phyloP scores from a whole-genome alignment of 1,140 invertebrate genomes.

The Papilio helenus region DNA sequence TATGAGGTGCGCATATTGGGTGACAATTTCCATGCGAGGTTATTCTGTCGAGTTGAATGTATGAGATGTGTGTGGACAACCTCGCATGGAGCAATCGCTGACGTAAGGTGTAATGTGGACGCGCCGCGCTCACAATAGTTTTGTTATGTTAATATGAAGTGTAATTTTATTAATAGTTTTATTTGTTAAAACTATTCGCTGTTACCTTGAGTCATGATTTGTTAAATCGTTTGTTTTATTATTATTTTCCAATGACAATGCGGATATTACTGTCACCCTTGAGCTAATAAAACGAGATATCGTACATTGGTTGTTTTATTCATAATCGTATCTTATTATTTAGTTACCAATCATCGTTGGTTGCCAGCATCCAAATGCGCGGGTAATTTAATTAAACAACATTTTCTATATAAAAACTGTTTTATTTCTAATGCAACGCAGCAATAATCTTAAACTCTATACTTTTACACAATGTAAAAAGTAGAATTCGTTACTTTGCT shows the following conservation, averaged over 20 bases:
- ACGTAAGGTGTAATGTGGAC: slow-evolving; percentile 35
- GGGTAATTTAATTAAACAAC: background rate
- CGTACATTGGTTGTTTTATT: slow-evolving; percentile 72
- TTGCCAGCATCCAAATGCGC: too few relatives aligned
- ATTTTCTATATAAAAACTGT: slow-evolving; percentile 21
- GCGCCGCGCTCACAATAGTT: slow-evolving; percentile 41
- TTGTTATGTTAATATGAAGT: slow-evolving; percentile 72
- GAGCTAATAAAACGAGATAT: slow-evolving; percentile 81
- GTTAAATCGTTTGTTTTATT: slow-evolving; percentile 81
- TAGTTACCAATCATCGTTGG: too few relatives aligned
- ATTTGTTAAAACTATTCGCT: slow-evolving; percentile 78
- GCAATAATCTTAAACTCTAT: slow-evolving; percentile 33
- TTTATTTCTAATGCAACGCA: slow-evolving; percentile 32
- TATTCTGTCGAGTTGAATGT: slow-evolving; percentile 33
- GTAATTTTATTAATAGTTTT: slow-evolving; percentile 80
- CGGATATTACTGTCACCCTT: slow-evolving; percentile 79
- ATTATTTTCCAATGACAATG: slow-evolving; percentile 79
- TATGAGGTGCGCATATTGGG: slow-evolving; percentile 58
- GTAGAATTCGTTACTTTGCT: slow-evolving; percentile 34
- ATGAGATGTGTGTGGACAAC: slow-evolving; percentile 38
- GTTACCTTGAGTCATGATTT: slow-evolving; percentile 82
- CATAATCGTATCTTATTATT: background rate
- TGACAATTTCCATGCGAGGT: slow-evolving; percentile 58
- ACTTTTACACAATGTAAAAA: slow-evolving; percentile 35
- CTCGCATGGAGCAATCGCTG: slow-evolving; percentile 41